These are phyloP conservation scores for Otocyon megalotis DNA, from an alignment of 2,113 vertebrate species.

Conservation along the genomic window DNA sequence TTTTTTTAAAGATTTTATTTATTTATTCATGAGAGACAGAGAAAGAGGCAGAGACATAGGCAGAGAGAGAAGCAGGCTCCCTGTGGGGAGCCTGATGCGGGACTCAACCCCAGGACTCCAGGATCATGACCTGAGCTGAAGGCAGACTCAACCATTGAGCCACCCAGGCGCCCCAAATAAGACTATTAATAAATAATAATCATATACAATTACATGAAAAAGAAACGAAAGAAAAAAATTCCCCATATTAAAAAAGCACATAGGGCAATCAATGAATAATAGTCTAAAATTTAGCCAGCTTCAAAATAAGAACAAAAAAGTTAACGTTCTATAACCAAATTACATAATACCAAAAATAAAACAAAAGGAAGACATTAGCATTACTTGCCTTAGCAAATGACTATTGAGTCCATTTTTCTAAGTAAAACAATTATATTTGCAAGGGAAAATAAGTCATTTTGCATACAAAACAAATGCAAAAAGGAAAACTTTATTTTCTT, in stretches of 20 bases:
- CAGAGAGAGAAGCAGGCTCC: no score
- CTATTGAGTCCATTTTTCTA: constrained; percentile 29
- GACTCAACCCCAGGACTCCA: no score
- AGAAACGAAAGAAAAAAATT: neutral
- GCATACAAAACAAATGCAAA: neutral
- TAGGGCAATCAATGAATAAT: neutral
- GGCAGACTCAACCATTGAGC: no score
- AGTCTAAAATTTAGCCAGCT: constrained; percentile 27
- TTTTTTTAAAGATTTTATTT: no score
- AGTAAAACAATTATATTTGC: constrained; percentile 38
- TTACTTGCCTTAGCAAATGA: constrained; percentile 41
- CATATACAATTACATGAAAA: constrained; percentile 1
- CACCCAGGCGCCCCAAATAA: neutral
- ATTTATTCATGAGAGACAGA: no score
- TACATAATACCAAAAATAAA: constrained; percentile 19
- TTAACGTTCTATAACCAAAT: constrained; percentile 3
- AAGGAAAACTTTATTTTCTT: neutral
- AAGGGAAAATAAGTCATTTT: constrained; percentile 39
- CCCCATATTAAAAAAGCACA: constrained; percentile 16
- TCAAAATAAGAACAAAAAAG: constrained; percentile 44
- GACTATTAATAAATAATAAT: constrained; percentile 13
- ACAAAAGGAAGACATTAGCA: neutral
- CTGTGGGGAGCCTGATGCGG: no score
- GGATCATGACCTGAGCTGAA: no score
- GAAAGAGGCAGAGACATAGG: no score